Percentiles rank a stretch among this genome's conserved stretches.
phyloP scores from a whole-genome alignment of 2,888 invertebrate species.

The Agrotis exclamationis region DNA sequence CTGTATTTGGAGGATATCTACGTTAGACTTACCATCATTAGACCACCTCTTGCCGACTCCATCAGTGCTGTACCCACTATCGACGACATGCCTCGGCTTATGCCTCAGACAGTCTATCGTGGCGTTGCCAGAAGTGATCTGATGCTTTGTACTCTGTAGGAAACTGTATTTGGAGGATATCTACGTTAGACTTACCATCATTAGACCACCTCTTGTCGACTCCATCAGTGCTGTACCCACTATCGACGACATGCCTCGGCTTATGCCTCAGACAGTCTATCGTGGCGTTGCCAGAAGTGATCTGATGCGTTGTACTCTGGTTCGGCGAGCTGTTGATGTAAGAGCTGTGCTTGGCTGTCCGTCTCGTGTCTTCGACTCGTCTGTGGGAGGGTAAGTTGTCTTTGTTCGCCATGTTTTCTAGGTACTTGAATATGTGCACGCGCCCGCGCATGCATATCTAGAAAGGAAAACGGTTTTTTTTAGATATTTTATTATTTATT shows the following conservation, averaged over 20 bases:
- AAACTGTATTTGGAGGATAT: no score
- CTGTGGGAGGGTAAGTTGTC: conserved; percentile 87
- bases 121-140: no score
- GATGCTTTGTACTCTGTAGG: no score
- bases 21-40: no score
- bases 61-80: no score
- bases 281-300: conserved; percentile 86
- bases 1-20: no score
- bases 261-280: conserved; percentile 88
- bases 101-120: no score
- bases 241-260: conserved; percentile 95
- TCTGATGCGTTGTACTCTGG: conserved; percentile 79
- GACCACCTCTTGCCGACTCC: no score
- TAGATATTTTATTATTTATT: neutral
- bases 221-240: conserved; percentile 97
- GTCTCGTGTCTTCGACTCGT: conserved; percentile 88
- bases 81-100: no score
- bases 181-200: conserved; percentile 90
- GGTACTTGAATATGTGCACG: conserved; percentile 98
- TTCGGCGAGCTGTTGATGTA: conserved; percentile 81
- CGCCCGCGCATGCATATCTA: conserved; percentile 97
- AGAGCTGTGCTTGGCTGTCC: conserved; percentile 85
- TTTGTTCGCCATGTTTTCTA: conserved; percentile 97
- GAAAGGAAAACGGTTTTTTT: conserved; percentile 57
- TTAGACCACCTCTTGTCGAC: conserved; percentile 96